Percentiles rank a stretch among this genome's conserved stretches.
Conservation (phyloP, 2,113 vertebrate genomes). For the Coptodon rendalli region DNA sequence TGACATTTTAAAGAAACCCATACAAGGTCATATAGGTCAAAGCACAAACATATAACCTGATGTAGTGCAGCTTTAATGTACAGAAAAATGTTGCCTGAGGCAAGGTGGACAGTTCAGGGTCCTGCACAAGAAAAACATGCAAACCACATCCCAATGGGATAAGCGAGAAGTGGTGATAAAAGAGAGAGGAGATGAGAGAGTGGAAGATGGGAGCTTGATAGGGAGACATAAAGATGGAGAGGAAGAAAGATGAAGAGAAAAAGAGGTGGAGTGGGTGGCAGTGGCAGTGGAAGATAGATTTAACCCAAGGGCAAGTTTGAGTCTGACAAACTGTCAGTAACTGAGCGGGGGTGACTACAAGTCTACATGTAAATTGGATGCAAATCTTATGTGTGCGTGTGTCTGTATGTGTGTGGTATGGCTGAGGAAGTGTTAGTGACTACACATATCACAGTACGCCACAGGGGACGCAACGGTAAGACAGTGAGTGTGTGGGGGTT, state of each 20-base stretch:
- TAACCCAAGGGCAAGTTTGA: constrained; percentile 55
- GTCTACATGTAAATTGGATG: constrained; percentile 59
- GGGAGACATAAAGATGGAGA: neutral
- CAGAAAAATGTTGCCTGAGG: constrained; percentile 4
- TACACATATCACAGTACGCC: constrained; percentile 20
- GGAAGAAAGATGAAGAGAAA: neutral
- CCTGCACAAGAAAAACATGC: constrained; percentile 2
- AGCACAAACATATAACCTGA: constrained; percentile 3
- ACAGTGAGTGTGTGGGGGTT: neutral
- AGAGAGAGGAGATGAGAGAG: constrained; percentile 22
- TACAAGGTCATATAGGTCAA: constrained; percentile 13
- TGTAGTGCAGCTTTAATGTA: constrained; percentile 1
- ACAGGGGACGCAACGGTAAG: constrained; percentile 13
- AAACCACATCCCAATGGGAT: neutral
- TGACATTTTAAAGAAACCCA: neutral
- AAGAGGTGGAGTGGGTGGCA: constrained; percentile 2
- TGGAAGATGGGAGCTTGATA: constrained; percentile 19
- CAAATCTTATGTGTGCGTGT: constrained; percentile 32
- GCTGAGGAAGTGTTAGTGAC: constrained; percentile 23
- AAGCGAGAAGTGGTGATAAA: neutral
- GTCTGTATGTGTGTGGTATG: constrained; percentile 27
- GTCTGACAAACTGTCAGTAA: constrained; percentile 60
- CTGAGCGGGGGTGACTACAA: constrained; percentile 18
- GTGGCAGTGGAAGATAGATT: constrained; percentile 30
- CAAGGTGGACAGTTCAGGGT: neutral